Base-by-base conservation (phyloP, 2,888 invertebrate species). In the Branchipolynoe longqiensis region DNA sequence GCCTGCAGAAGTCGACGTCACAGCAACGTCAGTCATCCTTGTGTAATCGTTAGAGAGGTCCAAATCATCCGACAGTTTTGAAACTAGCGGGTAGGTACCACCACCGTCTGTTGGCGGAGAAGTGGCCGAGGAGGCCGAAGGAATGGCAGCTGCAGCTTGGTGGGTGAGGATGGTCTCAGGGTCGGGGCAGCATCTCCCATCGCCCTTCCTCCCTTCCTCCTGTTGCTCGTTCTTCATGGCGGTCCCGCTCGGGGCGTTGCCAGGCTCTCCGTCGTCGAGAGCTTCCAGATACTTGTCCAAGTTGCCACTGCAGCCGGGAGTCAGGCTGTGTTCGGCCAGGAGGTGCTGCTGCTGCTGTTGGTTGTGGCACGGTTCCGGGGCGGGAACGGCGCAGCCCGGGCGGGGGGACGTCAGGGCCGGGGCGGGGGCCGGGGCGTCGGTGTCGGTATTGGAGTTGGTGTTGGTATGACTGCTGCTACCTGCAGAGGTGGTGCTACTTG, bases 21-120 rank as follows among this genome's bases (percentile, higher is more conserved):
- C 18, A 22, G 28, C 41, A 28, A 14, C 62, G 25, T 62, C 85
- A 1, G 85, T 85, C 85, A 85, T 85, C 12, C 12, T 25, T 12
- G 78, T 85, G 81, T 85, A 85, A 38, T 85, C 85, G n/a, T 85
- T 82, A 12, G 85, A 85, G 62, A 62, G 78, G 28, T 41, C 64
- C 8, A 82, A 78, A 36, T 25, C 85, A 18, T 78, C 78, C 28
- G 78, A 78, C 8, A 78, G 54, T 54, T 31, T n/a, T 41, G 48
- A 78, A 14, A 78, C 48, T 1, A 48, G 41, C 28, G 48, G 12
- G 14, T 62, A 25, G 18, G 2, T 22, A 1, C 14, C 12, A 22
- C n/a, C 28, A 22, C 14, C 38, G 12, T 8, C 3, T n/a, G n/a
- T n/a, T n/a, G n/a, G n/a, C n/a, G n/a, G n/a, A n/a, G n/a, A n/a